A percentile compares a stretch with the other conserved stretches of the same genome.
phyloP scores from a whole-genome alignment of 2,113 vertebrate genomes.

The Arothron firmamentum region DNA sequence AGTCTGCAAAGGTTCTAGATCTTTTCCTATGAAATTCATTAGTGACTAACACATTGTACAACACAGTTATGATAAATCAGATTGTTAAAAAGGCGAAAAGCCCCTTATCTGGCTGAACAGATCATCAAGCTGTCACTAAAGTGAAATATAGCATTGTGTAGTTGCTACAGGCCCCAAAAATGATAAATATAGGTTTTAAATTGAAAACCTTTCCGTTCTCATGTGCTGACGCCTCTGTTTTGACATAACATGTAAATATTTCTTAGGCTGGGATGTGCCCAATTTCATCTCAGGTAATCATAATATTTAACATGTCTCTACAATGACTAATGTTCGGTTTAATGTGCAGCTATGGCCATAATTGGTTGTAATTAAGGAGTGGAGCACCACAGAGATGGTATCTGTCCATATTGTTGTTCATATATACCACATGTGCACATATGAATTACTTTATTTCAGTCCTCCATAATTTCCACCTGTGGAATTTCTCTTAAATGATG shows the following conservation, averaged over 20 bases:
- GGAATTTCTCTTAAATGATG: constrained; percentile 20
- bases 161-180: no score
- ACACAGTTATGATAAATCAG: no score
- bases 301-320: constrained; percentile 33
- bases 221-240: background rate
- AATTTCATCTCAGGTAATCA: constrained; percentile 18
- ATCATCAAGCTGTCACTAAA: no score
- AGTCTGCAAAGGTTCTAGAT: no score
- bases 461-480: constrained; percentile 37
- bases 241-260: constrained; percentile 10
- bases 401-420: constrained; percentile 27
- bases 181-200: no score
- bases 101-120: no score
- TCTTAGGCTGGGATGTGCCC: constrained; percentile 12
- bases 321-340: constrained; percentile 43
- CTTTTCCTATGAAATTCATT: no score
- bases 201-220: no score
- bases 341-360: constrained; percentile 36
- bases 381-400: constrained; percentile 37
- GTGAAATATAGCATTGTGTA: no score
- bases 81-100: no score
- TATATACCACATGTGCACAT: constrained; percentile 40
- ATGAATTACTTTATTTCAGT: constrained; percentile 49
- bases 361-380: constrained; percentile 40
- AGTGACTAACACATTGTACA: no score